Evolutionary conservation across 2,888 invertebrate genomes (phyloP).

Genomic region (Orgyia antiqua): DNA sequence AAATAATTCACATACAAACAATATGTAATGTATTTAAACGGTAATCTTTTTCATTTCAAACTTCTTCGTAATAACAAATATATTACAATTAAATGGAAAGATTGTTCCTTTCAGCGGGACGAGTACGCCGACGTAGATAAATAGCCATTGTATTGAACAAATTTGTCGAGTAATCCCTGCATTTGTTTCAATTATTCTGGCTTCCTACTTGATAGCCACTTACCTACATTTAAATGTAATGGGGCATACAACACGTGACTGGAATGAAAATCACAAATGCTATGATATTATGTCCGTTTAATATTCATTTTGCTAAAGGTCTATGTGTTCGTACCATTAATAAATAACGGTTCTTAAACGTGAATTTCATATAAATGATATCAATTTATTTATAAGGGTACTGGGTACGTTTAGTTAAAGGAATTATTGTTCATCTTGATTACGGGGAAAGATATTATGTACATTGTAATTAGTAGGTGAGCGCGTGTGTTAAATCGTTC

Average conservation of each 20-base stretch:
- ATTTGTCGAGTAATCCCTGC: conserved; percentile 72
- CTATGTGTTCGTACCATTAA: conserved; percentile 38
- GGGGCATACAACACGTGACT: conserved; percentile 49
- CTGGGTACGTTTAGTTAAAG: conserved; percentile 23
- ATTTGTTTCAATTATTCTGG: conserved; percentile 75
- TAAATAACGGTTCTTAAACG: conserved; percentile 33
- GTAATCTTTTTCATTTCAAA: too few species aligned
- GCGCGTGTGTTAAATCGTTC: conserved; percentile 66
- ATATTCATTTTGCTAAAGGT: conserved; percentile 37
- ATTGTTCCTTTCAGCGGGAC: conserved; percentile 47
- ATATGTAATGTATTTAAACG: too few species aligned
- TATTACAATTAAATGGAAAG: conserved; percentile 52
- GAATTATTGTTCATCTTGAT: conserved; percentile 40
- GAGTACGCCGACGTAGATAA: conserved; percentile 58
- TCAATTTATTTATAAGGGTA: conserved; percentile 15
- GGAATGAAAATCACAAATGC: conserved; percentile 42
- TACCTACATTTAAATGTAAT: conserved; percentile 53
- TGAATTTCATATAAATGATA: conserved; percentile 29
- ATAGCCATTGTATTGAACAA: conserved; percentile 75
- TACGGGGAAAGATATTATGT: conserved; percentile 55
- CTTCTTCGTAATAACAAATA: conserved; percentile 42
- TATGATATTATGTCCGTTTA: conserved; percentile 36
- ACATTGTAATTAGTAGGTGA: conserved; percentile 33
- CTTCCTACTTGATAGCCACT: conserved; percentile 58
- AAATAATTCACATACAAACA: too few species aligned